Evolutionary conservation across 2,888 invertebrate genomes (phyloP), one percentile per base, ranked within the genome.

Genomic region (Rhamnusium bicolor): DNA sequence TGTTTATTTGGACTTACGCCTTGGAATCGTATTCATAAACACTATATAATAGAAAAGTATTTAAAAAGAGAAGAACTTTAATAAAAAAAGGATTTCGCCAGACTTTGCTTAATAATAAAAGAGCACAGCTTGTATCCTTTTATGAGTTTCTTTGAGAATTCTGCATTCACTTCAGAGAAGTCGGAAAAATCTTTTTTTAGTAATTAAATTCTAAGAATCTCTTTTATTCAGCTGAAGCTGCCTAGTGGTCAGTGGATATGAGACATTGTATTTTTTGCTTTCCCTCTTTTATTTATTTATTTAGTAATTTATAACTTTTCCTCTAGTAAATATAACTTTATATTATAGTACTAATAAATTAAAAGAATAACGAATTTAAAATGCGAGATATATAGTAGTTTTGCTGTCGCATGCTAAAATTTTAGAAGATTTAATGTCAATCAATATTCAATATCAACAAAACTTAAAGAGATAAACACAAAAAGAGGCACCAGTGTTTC

Each of bases 91-190:
- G 27, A 14, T 56, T 56, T 24, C 16, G 14, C 14, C 54, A 24
- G 12, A 27, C 24, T 27, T 27, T 56, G 27, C 27, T 56, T 56
- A 56, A 27, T 56, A 56, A n/a, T 24, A n/a, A 54, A 56, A 27
- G 54, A 56, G 54, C 24, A 54, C 18, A 54, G 53, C 54, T 40
- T 56, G 54, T n/a, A 56, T 6, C 27, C 27, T 56, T 56, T 56
- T 56, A 56, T 56, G 27, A 56, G 27, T 14, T 27, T 27, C 27
- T 56, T 24, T 27, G 14, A 27, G n/a, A 56, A 24, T 6, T 27
- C 12, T 14, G 54, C 4, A 56, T 24, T 56, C 14, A 6, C 21
- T 54, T 12, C 54, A 27, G 14, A 27, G 27, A 56, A 56, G 54
- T 27, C 27, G 24, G 21, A 56, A 53, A 56, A 24, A 27, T 27